Evolutionary conservation across 2,797 vertebrate species (phyloP).

Genomic region (Amphiprion clarkii): DNA sequence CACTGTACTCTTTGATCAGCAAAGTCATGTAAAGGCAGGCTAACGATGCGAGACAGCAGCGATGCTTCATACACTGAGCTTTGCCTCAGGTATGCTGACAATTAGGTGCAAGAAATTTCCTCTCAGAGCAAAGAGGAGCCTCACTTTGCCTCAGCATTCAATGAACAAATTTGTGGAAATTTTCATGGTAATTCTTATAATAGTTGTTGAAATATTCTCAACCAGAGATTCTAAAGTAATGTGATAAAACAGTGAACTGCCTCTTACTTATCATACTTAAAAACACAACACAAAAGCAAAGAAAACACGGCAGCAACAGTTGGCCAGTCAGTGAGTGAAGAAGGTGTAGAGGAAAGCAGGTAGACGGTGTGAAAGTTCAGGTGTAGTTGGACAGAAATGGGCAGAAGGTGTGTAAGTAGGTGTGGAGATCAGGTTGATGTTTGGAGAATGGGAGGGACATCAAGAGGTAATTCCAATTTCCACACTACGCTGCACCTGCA

Average conservation of each 20-base stretch:
- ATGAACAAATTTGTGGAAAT: background rate
- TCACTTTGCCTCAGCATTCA: background rate
- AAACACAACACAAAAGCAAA: too few relatives aligned
- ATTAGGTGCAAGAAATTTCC: conserved; percentile 49
- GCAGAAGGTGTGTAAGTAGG: too few relatives aligned
- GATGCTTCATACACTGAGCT: conserved; percentile 30
- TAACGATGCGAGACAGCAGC: conserved; percentile 50
- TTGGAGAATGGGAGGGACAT: background rate
- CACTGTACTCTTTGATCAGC: conserved; percentile 53
- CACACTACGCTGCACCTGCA: too few relatives aligned
- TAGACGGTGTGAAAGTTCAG: too few relatives aligned
- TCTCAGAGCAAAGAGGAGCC: conserved; percentile 8
- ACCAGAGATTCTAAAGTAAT: too few relatives aligned
- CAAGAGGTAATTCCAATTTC: too few relatives aligned
- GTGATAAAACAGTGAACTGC: too few relatives aligned
- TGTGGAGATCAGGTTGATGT: background rate
- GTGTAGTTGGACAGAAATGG: too few relatives aligned
- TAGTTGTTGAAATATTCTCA: too few relatives aligned
- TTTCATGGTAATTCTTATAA: too few relatives aligned
- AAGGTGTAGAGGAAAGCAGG: background rate
- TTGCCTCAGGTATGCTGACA: conserved; percentile 45
- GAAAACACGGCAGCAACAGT: too few relatives aligned
- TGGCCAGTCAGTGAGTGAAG: background rate
- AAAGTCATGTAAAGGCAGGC: conserved; percentile 53
- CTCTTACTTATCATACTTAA: background rate